These are phyloP conservation scores for Tyria jacobaeae DNA, from an alignment of 2,888 invertebrate species.

Conservation along the genomic window DNA sequence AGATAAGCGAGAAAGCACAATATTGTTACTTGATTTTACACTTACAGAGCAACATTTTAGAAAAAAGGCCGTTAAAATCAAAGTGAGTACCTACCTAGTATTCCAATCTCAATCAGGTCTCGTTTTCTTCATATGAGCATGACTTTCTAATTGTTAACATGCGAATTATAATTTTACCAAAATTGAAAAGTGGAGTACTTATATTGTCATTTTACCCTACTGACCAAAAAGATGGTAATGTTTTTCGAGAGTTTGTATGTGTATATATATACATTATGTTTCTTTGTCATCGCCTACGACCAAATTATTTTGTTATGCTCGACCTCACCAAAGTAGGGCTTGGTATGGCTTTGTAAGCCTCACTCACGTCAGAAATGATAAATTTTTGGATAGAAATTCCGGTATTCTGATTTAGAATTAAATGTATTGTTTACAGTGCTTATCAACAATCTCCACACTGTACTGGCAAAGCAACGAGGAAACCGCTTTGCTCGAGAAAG, in stretches of 20 bases:
- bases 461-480: slow-evolving; percentile 68
- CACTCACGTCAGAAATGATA: not conserved
- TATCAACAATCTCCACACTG: slow-evolving; percentile 59
- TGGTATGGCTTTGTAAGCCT: not conserved
- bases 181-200: no score
- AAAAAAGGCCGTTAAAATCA: slow-evolving; percentile 91
- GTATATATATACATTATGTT: no score
- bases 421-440: slow-evolving; percentile 53
- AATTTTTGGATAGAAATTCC: not conserved
- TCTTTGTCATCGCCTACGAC: no score
- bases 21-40: slow-evolving; percentile 90
- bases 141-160: no score
- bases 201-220: no score
- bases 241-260: no score
- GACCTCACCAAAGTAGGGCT: no score
- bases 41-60: slow-evolving; percentile 91
- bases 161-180: no score
- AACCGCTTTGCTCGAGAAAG: slow-evolving; percentile 48
- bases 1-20: slow-evolving; percentile 88
- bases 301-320: no score
- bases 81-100: slow-evolving; percentile 80
- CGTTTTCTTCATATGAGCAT: no score
- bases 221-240: no score
- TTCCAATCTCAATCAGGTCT: no score
- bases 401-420: not conserved